These are phyloP conservation scores for Corythaixoides concolor DNA, from an alignment of 2,113 vertebrate genomes.

Conservation along the genomic window DNA sequence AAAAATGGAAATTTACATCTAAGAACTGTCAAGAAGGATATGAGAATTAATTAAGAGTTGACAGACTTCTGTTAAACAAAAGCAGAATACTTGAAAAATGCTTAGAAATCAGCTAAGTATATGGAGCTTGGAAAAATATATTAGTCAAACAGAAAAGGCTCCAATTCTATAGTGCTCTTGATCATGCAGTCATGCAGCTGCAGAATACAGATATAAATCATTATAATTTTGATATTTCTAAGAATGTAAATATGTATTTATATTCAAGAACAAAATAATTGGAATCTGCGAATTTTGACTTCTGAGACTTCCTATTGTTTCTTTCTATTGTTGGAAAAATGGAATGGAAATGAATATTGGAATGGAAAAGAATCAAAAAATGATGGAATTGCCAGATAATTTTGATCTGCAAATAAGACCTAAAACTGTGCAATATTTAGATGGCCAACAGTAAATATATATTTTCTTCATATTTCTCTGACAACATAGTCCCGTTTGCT, in stretches of 20 bases:
- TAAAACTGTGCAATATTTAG: neutral
- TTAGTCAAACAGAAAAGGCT: neutral
- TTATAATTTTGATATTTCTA: neutral
- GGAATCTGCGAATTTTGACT: neutral
- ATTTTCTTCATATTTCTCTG: neutral
- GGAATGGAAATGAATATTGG: too few relatives aligned
- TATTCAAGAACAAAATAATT: neutral
- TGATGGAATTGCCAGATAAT: neutral
- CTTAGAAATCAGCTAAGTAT: neutral
- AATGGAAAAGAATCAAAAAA: too few relatives aligned
- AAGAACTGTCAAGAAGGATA: slow-evolving; percentile 1
- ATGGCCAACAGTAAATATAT: neutral
- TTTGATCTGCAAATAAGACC: neutral
- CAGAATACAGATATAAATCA: neutral
- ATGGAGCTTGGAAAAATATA: neutral
- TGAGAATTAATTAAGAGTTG: neutral
- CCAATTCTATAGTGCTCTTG: neutral
- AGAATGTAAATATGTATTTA: neutral
- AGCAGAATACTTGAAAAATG: neutral
- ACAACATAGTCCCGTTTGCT: neutral
- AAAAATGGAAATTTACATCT: neutral
- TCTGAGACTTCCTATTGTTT: neutral
- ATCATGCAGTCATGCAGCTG: neutral
- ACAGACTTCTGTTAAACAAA: slow-evolving; percentile 19
- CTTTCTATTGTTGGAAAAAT: neutral